Evolutionary conservation across 2,797 vertebrate species (phyloP), one percentile per base, ranked within the genome.

Genomic region (Sebastes alutus): DNA sequence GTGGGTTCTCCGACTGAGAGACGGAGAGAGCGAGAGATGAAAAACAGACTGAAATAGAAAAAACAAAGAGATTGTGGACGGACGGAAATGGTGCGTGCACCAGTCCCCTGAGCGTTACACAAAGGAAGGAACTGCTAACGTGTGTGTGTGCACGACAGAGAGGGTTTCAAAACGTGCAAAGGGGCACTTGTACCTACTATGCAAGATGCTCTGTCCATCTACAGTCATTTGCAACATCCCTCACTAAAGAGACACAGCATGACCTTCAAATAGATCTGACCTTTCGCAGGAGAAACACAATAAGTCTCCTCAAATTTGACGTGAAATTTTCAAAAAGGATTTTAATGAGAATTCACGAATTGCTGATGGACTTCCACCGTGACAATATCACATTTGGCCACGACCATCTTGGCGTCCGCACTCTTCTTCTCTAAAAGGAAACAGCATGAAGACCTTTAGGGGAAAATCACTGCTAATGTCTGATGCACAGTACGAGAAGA

Each of bases 71-170:
- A 73, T 70, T 82, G 69, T 86, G 92, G 95, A 95, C 91, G 84
- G 90, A 91, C 88, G 84, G 92, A 95, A 93, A 90, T 55, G 22
- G 85, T 85, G 88, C 73, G n/a, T 27, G 63, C 83, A 78, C 63
- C 66, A 78, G 84, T 91, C 89, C 88, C 92, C 83, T 62, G 88
- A 94, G 92, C 84, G 90, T 93, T 90, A 80, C 90, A 92, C 93
- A 94, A 94, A 96, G 95, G 95, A 96, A 96, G 95, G 95, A 96
- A 95, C 93, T 93, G 89, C 84, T 75, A 92, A 91, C 89, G 79
- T 88, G 82, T 93, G 92, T 86, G 77, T 86, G 77, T 64, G 69
- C 86, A 86, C 46, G 82, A 80, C 74, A 74, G 66, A 23, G 27
- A 71, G 62, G 16, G 84, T 94, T 93, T 92, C 88, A 85, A 93